phyloP scores from a whole-genome alignment of 2,113 vertebrate species.

The Sinocyclocheilus anshuiensis region DNA sequence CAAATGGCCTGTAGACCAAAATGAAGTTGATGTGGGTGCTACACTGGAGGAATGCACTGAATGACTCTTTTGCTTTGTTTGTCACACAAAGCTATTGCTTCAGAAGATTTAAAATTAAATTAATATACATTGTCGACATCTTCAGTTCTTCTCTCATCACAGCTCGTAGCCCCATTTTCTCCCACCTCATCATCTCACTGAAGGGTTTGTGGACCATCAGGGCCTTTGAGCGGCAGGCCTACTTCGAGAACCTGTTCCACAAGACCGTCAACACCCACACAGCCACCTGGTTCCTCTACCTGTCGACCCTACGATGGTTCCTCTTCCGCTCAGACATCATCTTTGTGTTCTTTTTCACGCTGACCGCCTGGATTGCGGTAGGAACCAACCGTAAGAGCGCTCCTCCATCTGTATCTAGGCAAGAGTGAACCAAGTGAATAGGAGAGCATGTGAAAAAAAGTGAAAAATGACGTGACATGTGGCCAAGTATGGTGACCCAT shows the following conservation, averaged over 20 bases:
- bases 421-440: slow-evolving; percentile 23
- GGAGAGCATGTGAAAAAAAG: slow-evolving; percentile 2
- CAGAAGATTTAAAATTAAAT: not conserved
- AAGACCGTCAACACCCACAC: slow-evolving; percentile 96
- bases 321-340: no score
- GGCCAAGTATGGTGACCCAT: no score
- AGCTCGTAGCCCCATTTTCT: slow-evolving; percentile 97
- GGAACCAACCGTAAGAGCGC: slow-evolving; percentile 72
- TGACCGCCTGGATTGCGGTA: no score
- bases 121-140: not conserved
- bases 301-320: no score
- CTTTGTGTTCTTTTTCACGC: no score
- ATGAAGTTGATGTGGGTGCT: not conserved
- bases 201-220: slow-evolving; percentile 96
- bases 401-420: slow-evolving; percentile 28
- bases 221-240: slow-evolving; percentile 91
- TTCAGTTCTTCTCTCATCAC: slow-evolving; percentile 33
- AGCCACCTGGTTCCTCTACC: slow-evolving; percentile 75
- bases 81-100: not conserved
- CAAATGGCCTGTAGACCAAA: not conserved
- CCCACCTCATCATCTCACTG: slow-evolving; percentile 93
- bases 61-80: not conserved
- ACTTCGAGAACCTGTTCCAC: slow-evolving; percentile 96
- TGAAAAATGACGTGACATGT: no score
- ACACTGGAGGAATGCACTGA: not conserved